phyloP scores from a whole-genome alignment of 1,140 invertebrate species.

The Potamilus streckersoni region DNA sequence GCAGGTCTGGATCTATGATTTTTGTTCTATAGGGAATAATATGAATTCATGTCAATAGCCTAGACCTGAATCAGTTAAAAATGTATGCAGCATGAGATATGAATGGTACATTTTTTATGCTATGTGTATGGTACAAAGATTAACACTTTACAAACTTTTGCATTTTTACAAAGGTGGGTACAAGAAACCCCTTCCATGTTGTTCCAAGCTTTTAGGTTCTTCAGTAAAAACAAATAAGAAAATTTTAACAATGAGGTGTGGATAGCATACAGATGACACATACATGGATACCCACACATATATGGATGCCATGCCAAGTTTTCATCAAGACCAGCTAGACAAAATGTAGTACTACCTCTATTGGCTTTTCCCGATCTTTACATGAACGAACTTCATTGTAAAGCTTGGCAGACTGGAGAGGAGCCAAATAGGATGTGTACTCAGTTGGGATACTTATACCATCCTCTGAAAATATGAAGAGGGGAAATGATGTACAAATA shows the following conservation, averaged over 20 bases:
- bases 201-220: neutral
- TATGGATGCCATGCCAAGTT: neutral
- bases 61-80: no score
- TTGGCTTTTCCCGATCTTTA: conserved; percentile 74
- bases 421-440: conserved; percentile 92
- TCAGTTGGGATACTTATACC: conserved; percentile 92
- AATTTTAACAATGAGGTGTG: neutral
- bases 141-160: neutral
- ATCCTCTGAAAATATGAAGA: conserved; percentile 72
- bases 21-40: no score
- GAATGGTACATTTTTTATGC: no score
- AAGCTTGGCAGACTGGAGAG: conserved; percentile 84
- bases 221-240: neutral
- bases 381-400: conserved; percentile 77
- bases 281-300: neutral
- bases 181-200: neutral
- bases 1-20: no score
- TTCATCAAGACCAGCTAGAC: neutral
- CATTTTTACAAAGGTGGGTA: no score
- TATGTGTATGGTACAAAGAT: neutral
- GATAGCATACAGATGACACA: neutral
- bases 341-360: conserved; percentile 51
- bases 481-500: neutral
- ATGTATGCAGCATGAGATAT: no score
- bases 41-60: no score